Conservation (phyloP, 2,888 invertebrate species). For the Drosophila robusta region DNA sequence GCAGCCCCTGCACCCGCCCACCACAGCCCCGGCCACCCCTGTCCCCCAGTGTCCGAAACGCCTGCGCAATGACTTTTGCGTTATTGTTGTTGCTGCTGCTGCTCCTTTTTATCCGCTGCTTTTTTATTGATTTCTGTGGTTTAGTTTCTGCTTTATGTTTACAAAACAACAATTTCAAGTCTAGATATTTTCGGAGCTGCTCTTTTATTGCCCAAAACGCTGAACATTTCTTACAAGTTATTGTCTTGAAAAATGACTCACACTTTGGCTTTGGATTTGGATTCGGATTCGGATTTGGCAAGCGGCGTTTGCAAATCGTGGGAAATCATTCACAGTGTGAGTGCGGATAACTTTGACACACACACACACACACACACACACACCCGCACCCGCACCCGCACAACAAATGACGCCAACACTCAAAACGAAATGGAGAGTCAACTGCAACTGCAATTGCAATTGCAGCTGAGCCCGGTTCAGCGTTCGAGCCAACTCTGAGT, state of each 20-base stretch:
- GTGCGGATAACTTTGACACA: conserved; percentile 50
- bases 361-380: conserved; percentile 51
- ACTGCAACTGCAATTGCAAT: conserved; percentile 24
- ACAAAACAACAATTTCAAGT: conserved; percentile 47
- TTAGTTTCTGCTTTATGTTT: conserved; percentile 58
- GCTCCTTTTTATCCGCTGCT: conserved; percentile 70
- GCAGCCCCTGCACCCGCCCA: not conserved
- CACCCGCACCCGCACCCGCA: conserved; percentile 50
- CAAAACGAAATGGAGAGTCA: conserved; percentile 32
- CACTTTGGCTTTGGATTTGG: conserved; percentile 25
- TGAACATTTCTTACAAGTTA: conserved; percentile 71
- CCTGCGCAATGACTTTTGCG: conserved; percentile 66
- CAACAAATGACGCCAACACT: conserved; percentile 67
- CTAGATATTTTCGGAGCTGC: conserved; percentile 26
- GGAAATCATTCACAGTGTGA: conserved; percentile 66
- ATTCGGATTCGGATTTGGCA: conserved; percentile 46
- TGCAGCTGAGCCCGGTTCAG: conserved; percentile 9
- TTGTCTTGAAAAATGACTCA: conserved; percentile 78
- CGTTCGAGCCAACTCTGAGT: conserved; percentile 13
- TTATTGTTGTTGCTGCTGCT: conserved; percentile 48
- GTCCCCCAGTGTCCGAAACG: conserved; percentile 45
- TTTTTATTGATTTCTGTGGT: conserved; percentile 77
- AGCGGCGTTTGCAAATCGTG: conserved; percentile 67
- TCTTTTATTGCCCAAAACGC: conserved; percentile 44
- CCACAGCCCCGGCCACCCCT: conserved; percentile 15